phyloP scores from a whole-genome alignment of 2,888 invertebrate species.

The Chloromyia formosa region DNA sequence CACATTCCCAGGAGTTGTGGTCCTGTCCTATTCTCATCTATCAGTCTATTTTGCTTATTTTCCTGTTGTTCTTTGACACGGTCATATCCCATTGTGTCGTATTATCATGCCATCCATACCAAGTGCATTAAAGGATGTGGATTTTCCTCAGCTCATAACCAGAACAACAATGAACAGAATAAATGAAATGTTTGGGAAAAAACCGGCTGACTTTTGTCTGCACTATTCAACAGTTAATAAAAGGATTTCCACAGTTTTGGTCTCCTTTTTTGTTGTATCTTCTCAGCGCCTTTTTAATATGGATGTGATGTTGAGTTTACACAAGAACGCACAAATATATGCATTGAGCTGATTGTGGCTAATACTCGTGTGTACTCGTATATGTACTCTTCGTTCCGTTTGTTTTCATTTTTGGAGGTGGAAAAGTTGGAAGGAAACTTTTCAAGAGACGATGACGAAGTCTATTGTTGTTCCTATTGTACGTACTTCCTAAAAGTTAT shows the following conservation, averaged over 20 bases:
- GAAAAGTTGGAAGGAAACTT: not conserved
- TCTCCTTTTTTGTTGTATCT: not conserved
- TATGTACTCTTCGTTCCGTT: no score
- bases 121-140: not conserved
- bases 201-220: conserved; percentile 28
- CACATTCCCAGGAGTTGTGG: no score
- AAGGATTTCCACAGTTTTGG: conserved; percentile 15
- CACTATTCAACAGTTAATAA: conserved; percentile 24
- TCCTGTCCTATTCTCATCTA: no score
- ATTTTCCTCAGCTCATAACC: conserved; percentile 18
- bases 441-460: not conserved
- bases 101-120: not conserved
- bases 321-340: conserved; percentile 17
- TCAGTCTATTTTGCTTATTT: no score
- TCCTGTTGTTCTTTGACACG: not conserved
- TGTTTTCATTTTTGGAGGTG: not conserved
- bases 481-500: not conserved
- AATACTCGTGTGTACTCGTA: no score
- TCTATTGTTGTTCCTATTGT: not conserved
- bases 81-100: not conserved
- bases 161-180: conserved; percentile 24
- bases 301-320: no score
- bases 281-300: not conserved
- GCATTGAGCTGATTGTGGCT: conserved; percentile 4
- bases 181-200: conserved; percentile 13